Evolutionary conservation across 2,113 vertebrate species (phyloP).

Genomic region (Clarias gariepinus): DNA sequence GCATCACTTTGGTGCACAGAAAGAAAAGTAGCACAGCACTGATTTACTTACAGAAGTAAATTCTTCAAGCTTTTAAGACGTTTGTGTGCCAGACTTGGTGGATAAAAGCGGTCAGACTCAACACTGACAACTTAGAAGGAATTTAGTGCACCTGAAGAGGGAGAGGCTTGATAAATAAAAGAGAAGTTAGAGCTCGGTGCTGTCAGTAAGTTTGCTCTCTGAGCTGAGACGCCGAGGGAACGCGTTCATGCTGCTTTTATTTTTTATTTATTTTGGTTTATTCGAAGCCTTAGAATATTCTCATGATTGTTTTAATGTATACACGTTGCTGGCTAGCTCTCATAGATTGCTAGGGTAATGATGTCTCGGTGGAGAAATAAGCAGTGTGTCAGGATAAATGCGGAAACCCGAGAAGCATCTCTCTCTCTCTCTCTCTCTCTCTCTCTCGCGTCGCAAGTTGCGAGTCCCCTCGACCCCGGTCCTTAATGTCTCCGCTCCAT

Average conservation of each 20-base stretch:
- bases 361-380: slow-evolving; percentile 72
- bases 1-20: slow-evolving; percentile 1
- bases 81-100: not conserved
- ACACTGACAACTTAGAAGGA: slow-evolving; percentile 41
- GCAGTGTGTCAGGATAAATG: slow-evolving; percentile 64
- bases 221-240: slow-evolving; percentile 20
- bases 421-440: too few species aligned
- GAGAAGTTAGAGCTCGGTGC: slow-evolving; percentile 47
- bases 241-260: not conserved
- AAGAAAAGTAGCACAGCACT: slow-evolving; percentile 31
- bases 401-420: slow-evolving; percentile 58
- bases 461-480: slow-evolving; percentile 58
- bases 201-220: slow-evolving; percentile 47
- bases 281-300: not conserved
- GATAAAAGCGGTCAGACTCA: slow-evolving; percentile 10
- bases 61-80: not conserved
- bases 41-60: not conserved
- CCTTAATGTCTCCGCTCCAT: slow-evolving; percentile 40
- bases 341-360: slow-evolving; percentile 69
- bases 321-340: slow-evolving; percentile 62
- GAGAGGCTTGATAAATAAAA: slow-evolving; percentile 46
- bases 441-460: slow-evolving; percentile 47
- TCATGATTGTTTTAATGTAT: slow-evolving; percentile 58
- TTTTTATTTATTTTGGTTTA: slow-evolving; percentile 28
- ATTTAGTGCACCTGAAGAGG: not conserved